These are phyloP conservation scores for Papilio glaucus DNA, from an alignment of 1,140 invertebrate species.

Conservation along the genomic window DNA sequence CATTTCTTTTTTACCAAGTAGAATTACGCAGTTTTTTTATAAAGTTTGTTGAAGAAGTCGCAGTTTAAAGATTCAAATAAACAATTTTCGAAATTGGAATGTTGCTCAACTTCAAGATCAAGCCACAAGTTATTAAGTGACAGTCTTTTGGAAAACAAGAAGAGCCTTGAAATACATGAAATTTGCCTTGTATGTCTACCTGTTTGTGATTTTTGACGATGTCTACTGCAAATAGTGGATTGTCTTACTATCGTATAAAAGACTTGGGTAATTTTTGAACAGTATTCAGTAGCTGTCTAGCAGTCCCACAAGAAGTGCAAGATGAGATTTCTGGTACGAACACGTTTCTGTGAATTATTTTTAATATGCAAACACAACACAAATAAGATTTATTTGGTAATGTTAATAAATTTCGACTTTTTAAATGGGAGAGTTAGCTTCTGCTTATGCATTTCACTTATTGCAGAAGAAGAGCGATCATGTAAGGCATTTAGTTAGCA, in stretches of 20 bases:
- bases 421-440: too few species aligned
- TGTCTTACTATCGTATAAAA: conserved; percentile 64
- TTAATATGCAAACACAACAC: too few species aligned
- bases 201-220: conserved; percentile 49
- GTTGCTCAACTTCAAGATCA: neutral
- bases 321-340: conserved; percentile 80
- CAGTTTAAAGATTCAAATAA: neutral
- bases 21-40: too few species aligned
- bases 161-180: conserved; percentile 25
- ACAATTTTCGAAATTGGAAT: conserved; percentile 3
- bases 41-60: too few species aligned
- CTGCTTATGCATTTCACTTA: too few species aligned
- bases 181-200: conserved; percentile 31
- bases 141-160: conserved; percentile 4
- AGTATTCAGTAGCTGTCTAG: conserved; percentile 79
- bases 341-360: too few species aligned
- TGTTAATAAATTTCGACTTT: too few species aligned
- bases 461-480: too few species aligned
- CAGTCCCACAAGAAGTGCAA: conserved; percentile 79
- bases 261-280: conserved; percentile 45
- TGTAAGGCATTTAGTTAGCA: neutral
- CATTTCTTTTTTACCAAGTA: too few species aligned
- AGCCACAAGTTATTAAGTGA: neutral
- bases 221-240: conserved; percentile 49
- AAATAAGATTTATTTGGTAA: too few species aligned